Percentiles rank a stretch among this genome's conserved stretches.
phyloP scores from a whole-genome alignment of 2,888 invertebrate species.

The Syrphus vitripennis region DNA sequence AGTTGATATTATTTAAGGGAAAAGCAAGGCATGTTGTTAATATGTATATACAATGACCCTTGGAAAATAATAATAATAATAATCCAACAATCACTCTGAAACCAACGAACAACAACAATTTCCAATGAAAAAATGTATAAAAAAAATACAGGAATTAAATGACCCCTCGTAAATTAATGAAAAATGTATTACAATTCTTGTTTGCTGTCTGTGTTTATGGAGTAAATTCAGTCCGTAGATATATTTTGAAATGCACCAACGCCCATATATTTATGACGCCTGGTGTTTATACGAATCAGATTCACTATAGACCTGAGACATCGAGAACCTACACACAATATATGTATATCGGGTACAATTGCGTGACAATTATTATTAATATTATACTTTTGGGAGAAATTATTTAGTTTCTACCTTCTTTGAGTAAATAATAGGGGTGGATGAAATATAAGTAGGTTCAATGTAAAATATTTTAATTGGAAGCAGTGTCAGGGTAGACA shows the following conservation, averaged over 20 bases:
- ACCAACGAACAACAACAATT: constrained; percentile 9
- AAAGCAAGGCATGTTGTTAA: constrained; percentile 12
- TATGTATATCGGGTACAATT: constrained; percentile 30
- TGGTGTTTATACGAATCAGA: constrained; percentile 32
- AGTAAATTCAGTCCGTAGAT: background rate
- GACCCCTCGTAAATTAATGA: constrained; percentile 64
- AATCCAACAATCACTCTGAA: constrained; percentile 31
- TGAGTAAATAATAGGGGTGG: constrained; percentile 33
- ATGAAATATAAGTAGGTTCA: constrained; percentile 20
- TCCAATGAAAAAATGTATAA: constrained; percentile 48
- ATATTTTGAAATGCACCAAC: background rate
- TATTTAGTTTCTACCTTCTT: background rate
- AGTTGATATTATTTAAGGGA: constrained; percentile 19
- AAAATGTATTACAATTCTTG: constrained; percentile 48
- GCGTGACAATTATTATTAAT: constrained; percentile 59
- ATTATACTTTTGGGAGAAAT: constrained; percentile 43
- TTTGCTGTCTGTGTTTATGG: background rate
- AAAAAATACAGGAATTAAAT: constrained; percentile 40
- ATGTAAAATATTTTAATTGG: constrained; percentile 28
- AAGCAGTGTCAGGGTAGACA: background rate
- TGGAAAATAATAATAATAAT: constrained; percentile 16
- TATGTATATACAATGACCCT: constrained; percentile 37
- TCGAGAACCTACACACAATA: background rate
- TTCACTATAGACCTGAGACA: background rate
- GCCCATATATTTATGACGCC: constrained; percentile 59